Conservation (phyloP, 2,113 vertebrate genomes). For the Bujurquina vittata region DNA sequence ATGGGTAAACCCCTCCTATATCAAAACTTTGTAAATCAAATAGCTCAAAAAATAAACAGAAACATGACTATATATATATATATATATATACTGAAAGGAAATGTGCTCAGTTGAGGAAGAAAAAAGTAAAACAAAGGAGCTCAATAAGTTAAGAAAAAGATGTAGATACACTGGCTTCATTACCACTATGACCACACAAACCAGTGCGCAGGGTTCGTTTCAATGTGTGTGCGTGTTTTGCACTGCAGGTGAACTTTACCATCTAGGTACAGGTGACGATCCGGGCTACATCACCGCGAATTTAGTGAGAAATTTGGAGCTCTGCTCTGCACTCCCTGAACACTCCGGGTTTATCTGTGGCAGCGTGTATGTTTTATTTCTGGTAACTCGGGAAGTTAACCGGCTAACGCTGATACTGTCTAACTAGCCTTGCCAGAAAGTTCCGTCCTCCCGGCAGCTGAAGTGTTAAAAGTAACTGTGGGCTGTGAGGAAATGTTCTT, state of each 20-base stretch:
- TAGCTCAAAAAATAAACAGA: neutral
- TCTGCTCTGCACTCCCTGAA: neutral
- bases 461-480: neutral
- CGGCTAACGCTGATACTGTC: neutral
- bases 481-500: neutral
- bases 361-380: neutral
- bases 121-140: neutral
- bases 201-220: too few species aligned
- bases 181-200: neutral
- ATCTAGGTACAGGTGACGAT: neutral
- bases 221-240: neutral
- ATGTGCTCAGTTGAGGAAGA: neutral
- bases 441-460: neutral
- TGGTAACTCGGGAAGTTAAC: neutral
- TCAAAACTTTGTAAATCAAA: neutral
- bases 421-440: neutral
- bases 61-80: too few species aligned
- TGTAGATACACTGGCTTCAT: neutral
- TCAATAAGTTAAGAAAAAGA: neutral
- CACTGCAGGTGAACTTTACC: conserved; percentile 25
- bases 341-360: neutral
- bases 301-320: neutral
- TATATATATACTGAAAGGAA: neutral
- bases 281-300: too few species aligned
- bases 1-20: neutral